These are phyloP conservation scores for Mya arenaria DNA, from an alignment of 1,140 invertebrate genomes.

Conservation along the genomic window DNA sequence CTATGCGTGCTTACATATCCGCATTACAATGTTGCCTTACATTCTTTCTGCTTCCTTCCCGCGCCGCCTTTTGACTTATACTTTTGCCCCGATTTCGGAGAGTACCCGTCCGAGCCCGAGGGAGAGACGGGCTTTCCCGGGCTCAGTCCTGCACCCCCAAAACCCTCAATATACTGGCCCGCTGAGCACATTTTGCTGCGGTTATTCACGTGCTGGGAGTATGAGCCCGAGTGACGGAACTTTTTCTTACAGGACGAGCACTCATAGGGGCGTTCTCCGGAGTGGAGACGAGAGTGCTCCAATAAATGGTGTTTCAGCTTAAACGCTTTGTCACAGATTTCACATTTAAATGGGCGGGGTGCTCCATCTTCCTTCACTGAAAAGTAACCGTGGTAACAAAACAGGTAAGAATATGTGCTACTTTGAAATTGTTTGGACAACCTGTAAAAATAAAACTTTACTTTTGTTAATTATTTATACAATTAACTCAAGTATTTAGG, in stretches of 20 bases:
- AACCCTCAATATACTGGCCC: background rate
- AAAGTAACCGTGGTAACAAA: conserved; percentile 9
- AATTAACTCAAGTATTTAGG: no score
- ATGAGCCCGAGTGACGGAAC: conserved; percentile 56
- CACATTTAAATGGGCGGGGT: conserved; percentile 83
- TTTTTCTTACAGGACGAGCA: conserved; percentile 95
- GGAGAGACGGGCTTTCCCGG: background rate
- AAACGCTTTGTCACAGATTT: conserved; percentile 98
- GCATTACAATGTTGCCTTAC: conserved; percentile 44
- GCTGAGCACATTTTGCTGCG: conserved; percentile 42
- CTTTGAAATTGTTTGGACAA: no score
- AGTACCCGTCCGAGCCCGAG: conserved; percentile 10
- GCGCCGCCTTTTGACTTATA: conserved; percentile 27
- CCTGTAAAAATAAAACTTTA: no score
- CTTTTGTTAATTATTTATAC: no score
- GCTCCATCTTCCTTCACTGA: conserved; percentile 52
- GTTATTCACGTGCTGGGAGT: conserved; percentile 54
- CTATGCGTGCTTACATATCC: background rate
- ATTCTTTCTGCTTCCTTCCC: conserved; percentile 54
- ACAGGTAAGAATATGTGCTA: background rate
- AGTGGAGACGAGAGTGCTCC: conserved; percentile 98
- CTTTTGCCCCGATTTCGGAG: conserved; percentile 44
- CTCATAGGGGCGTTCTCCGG: conserved; percentile 98
- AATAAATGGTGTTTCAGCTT: conserved; percentile 99
- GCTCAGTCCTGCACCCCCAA: conserved; percentile 6